phyloP scores from a whole-genome alignment of 2,888 invertebrate species.

The Rotaria sp. region DNA sequence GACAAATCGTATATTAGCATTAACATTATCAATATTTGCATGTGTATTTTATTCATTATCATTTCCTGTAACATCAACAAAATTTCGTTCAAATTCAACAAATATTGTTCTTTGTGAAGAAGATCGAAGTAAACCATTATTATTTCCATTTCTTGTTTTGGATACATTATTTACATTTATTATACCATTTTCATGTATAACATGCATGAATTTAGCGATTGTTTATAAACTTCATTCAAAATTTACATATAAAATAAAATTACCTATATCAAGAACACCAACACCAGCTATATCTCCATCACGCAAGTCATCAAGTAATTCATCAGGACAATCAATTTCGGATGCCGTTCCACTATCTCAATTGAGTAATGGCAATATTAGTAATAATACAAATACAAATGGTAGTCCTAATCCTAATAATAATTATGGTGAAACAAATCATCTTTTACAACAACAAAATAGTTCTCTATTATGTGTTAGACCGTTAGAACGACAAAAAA shows the following conservation, averaged over 20 bases:
- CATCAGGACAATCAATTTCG: neutral
- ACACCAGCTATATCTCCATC: neutral
- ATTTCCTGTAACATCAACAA: conserved; percentile 25
- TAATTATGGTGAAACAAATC: neutral
- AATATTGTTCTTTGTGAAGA: neutral
- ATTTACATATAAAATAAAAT: neutral
- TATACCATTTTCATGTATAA: conserved; percentile 33
- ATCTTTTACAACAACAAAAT: neutral
- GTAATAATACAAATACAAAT: neutral
- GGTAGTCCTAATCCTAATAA: neutral
- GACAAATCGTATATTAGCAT: conserved; percentile 18
- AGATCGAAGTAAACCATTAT: neutral
- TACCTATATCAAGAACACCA: neutral
- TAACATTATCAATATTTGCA: neutral
- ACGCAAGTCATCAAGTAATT: neutral
- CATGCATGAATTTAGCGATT: conserved; percentile 37
- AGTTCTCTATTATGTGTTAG: neutral
- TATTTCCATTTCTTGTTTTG: conserved; percentile 30
- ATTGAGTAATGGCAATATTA: neutral
- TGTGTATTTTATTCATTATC: conserved; percentile 28
- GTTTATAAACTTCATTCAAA: conserved; percentile 17
- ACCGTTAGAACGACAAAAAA: neutral
- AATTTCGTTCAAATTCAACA: neutral
- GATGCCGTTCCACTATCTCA: neutral
- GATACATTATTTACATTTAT: conserved; percentile 40